phyloP scores from a whole-genome alignment of 2,888 invertebrate genomes.

The Andrena chrysosceles region DNA sequence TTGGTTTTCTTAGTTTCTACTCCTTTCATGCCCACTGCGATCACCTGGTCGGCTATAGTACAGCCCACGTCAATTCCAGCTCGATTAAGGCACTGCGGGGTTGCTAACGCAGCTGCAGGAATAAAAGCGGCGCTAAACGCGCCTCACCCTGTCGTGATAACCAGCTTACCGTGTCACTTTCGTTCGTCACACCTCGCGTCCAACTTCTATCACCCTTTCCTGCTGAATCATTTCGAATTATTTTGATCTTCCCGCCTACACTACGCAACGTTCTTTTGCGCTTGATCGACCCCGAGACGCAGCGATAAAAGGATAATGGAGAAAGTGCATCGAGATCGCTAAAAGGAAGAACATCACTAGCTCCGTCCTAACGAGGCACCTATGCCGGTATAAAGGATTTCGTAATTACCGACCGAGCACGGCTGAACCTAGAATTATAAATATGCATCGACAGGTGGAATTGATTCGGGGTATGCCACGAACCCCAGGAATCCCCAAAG shows the following conservation, averaged over 20 bases:
- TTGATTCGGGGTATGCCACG: constrained; percentile 38
- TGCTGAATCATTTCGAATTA: constrained; percentile 47
- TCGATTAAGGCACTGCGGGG: constrained; percentile 39
- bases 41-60: constrained; percentile 48
- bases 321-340: not conserved
- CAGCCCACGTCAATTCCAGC: constrained; percentile 38
- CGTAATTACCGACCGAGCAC: constrained; percentile 30
- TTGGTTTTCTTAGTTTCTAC: not conserved
- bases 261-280: constrained; percentile 26
- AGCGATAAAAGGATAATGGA: constrained; percentile 10
- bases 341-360: not conserved
- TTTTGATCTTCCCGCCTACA: constrained; percentile 36
- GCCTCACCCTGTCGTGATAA: constrained; percentile 52
- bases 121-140: constrained; percentile 50
- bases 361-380: not conserved
- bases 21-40: constrained; percentile 6
- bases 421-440: constrained; percentile 41
- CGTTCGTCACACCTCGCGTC: constrained; percentile 56
- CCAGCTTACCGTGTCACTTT: constrained; percentile 55
- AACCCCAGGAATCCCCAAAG: constrained; percentile 37
- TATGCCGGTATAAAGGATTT: constrained; percentile 6
- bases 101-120: constrained; percentile 46
- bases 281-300: constrained; percentile 11
- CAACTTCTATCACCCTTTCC: constrained; percentile 12
- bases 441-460: constrained; percentile 46